Conservation (phyloP, 1,140 invertebrate species). For the Cydia splendana region DNA sequence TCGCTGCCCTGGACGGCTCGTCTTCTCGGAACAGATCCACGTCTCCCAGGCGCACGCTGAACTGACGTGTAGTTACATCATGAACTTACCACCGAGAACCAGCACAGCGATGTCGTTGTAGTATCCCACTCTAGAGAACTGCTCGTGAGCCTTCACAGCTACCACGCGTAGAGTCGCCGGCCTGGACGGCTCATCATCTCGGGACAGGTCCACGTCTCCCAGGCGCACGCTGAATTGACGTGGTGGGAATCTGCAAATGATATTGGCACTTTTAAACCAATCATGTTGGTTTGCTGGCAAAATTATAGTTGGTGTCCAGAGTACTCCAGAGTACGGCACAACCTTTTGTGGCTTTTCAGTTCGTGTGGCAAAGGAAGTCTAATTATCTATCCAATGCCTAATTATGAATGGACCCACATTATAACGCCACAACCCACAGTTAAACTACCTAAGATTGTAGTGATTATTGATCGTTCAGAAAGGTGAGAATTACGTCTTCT, state of each 20-base stretch:
- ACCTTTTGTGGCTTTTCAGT: too few relatives aligned
- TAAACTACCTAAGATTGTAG: too few relatives aligned
- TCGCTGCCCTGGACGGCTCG: constrained; percentile 87
- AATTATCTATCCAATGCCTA: too few relatives aligned
- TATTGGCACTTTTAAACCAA: neutral
- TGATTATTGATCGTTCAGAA: too few relatives aligned
- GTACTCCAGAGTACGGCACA: too few relatives aligned
- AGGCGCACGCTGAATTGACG: constrained; percentile 93
- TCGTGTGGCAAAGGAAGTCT: too few relatives aligned
- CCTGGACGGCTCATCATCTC: constrained; percentile 89
- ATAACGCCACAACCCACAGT: too few relatives aligned
- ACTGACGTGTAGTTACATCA: constrained; percentile 84
- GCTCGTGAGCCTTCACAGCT: constrained; percentile 88
- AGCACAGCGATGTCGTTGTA: constrained; percentile 96
- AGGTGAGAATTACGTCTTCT: too few relatives aligned
- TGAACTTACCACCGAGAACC: constrained; percentile 81
- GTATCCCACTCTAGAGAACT: constrained; percentile 91
- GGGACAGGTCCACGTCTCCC: constrained; percentile 92
- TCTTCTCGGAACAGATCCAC: constrained; percentile 91
- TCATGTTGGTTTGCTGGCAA: neutral
- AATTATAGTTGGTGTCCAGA: neutral
- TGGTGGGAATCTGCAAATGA: constrained; percentile 85
- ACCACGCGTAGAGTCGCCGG: constrained; percentile 89
- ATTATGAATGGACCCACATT: too few relatives aligned
- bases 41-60: constrained; percentile 93